Evolutionary conservation across 2,888 invertebrate species (phyloP).

Genomic region (Eupithecia subumbrata): DNA sequence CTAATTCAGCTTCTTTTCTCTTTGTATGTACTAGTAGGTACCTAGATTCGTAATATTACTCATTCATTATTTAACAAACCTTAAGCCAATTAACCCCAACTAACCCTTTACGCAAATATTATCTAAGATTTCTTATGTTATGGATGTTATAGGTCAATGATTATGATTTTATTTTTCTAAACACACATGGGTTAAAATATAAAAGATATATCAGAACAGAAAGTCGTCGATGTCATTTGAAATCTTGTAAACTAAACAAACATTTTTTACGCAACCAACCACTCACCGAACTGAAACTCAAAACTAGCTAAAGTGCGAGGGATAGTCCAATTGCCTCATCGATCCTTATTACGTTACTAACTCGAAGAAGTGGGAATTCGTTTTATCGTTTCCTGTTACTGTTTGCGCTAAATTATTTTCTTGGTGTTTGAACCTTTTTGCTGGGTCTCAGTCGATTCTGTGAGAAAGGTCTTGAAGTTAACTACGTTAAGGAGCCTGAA

Average conservation of each 20-base stretch:
- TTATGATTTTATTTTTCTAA: too few species aligned
- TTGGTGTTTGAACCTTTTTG: conserved; percentile 31
- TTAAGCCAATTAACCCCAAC: too few species aligned
- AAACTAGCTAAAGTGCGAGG: conserved; percentile 36
- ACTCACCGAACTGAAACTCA: conserved; percentile 24
- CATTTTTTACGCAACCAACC: not conserved
- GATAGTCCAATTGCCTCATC: conserved; percentile 55
- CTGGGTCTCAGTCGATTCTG: conserved; percentile 11
- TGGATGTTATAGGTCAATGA: too few species aligned
- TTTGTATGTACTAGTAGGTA: too few species aligned
- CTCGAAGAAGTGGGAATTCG: conserved; percentile 42
- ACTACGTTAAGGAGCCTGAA: conserved; percentile 2
- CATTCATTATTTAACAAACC: too few species aligned
- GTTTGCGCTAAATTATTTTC: conserved; percentile 44
- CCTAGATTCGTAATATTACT: too few species aligned
- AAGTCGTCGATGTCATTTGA: not conserved
- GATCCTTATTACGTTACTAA: conserved; percentile 59
- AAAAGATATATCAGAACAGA: not conserved
- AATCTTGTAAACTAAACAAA: not conserved
- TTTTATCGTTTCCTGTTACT: conserved; percentile 50
- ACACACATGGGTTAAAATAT: not conserved
- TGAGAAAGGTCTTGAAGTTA: conserved; percentile 14
- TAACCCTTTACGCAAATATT: too few species aligned
- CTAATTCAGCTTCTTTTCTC: too few species aligned
- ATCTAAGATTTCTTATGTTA: too few species aligned